Evolutionary conservation across 1,140 invertebrate genomes (phyloP).

Genomic region (Episyrphus balteatus): DNA sequence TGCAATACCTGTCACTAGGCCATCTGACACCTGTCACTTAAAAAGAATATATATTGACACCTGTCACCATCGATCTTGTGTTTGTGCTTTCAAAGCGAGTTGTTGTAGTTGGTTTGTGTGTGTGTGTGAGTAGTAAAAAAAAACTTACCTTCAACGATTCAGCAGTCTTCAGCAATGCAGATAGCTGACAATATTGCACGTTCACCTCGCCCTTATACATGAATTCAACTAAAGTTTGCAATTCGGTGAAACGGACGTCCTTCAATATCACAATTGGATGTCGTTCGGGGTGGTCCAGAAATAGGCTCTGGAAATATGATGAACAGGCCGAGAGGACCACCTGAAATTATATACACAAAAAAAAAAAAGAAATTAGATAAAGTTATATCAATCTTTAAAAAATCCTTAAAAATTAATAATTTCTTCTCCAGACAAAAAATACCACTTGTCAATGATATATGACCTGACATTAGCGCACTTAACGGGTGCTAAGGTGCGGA

Average conservation of each 20-base stretch:
- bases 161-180: slow-evolving; percentile 81
- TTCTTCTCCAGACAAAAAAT: not conserved
- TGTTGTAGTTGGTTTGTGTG: too few relatives aligned
- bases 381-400: not conserved
- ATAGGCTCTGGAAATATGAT: slow-evolving; percentile 85
- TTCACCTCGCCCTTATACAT: slow-evolving; percentile 95
- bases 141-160: slow-evolving; percentile 70
- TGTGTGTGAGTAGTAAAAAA: too few relatives aligned
- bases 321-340: slow-evolving; percentile 90
- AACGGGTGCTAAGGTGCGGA: too few relatives aligned
- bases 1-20: too few relatives aligned
- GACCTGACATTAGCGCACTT: too few relatives aligned
- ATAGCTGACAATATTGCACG: slow-evolving; percentile 85
- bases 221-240: slow-evolving; percentile 85
- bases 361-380: not conserved
- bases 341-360: slow-evolving; percentile 17
- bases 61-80: not conserved
- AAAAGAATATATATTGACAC: too few relatives aligned
- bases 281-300: slow-evolving; percentile 77
- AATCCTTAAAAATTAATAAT: not conserved
- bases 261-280: slow-evolving; percentile 89
- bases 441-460: not conserved
- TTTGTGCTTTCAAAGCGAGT: not conserved
- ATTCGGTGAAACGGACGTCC: slow-evolving; percentile 80
- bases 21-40: too few relatives aligned